A percentile compares a stretch with the other conserved stretches of the same genome.
Conservation (phyloP, 2,113 vertebrate species). For the Oryzias celebensis region DNA sequence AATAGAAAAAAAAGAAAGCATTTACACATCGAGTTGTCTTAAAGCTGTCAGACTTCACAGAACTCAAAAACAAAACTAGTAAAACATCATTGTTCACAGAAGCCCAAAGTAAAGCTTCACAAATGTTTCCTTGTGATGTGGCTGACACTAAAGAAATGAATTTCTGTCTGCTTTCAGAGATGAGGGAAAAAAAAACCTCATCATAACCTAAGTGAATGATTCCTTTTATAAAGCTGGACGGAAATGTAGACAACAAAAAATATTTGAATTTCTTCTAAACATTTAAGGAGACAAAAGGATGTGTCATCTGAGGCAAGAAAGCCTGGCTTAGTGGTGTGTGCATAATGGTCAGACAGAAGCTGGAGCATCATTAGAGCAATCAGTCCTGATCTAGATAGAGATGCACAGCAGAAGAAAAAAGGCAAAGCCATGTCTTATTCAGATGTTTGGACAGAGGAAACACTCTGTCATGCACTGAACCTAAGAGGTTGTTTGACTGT, state of each 20-base stretch:
- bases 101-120: background rate
- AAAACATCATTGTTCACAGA: background rate
- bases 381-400: slow-evolving; percentile 49
- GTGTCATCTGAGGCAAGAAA: slow-evolving; percentile 47
- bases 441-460: background rate
- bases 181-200: no score
- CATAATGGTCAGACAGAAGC: slow-evolving; percentile 58
- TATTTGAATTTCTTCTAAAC: slow-evolving; percentile 46
- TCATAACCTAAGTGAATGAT: no score
- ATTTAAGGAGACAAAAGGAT: slow-evolving; percentile 54
- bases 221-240: background rate
- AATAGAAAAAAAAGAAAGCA: background rate
- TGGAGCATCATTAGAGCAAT: slow-evolving; percentile 66
- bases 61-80: background rate
- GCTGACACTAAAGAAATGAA: slow-evolving; percentile 2
- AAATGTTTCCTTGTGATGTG: slow-evolving; percentile 2
- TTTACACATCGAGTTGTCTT: background rate
- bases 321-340: slow-evolving; percentile 46
- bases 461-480: no score
- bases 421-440: slow-evolving; percentile 43
- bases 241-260: background rate
- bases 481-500: no score
- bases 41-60: background rate
- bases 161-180: slow-evolving; percentile 6
- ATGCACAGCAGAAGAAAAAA: slow-evolving; percentile 33